Evolutionary conservation across 2,888 invertebrate genomes (phyloP), one percentile per base, ranked within the genome.

Genomic region (Cheilosia scutellata): DNA sequence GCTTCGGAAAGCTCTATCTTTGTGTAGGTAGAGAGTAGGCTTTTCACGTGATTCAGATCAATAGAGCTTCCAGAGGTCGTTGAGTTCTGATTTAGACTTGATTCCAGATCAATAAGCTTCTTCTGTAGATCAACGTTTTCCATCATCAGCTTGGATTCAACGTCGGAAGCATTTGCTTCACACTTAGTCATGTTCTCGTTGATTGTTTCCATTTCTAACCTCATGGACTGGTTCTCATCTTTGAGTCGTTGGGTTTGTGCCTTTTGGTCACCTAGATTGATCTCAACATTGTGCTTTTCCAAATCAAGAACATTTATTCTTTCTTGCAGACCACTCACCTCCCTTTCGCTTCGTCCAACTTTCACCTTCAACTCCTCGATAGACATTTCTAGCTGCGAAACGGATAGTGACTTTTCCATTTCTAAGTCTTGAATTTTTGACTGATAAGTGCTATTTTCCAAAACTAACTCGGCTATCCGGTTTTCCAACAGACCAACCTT

Each of bases 51-150:
- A 27, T 89, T 88, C 37, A 90, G 68, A 33, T 80, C 82, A 6
- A 74, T 29, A 5, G 58, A 72, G 40, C 42, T 58, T 5, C 74
- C 75, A 44, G 70, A 68, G 49, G 62, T 60, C 9, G 65, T 63
- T 47, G 82, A 72, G 47, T 27, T 77, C 55, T 77, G 78, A 72
- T 87, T 78, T 0, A 86, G 7, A 58, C 76, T 83, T 42, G 89
- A 90, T 86, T 92, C 92, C 79, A 92, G 84, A 75, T 92, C 92
- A 33, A 92, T 92, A 6, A 92, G 88, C 77, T 91, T 90, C 27
- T 89, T 88, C 49, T 89, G 89, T 29, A 89, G 62, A 68, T 88
- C 82, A 37, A 88, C 87, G 74, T 88, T 89, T 49, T 89, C 89
- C 79, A 88, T 84, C 82, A 89, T 88, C 1, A 89, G 72, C 27